These are phyloP conservation scores for Xylocampa areola DNA, from an alignment of 2,888 invertebrate species.

Conservation along the genomic window DNA sequence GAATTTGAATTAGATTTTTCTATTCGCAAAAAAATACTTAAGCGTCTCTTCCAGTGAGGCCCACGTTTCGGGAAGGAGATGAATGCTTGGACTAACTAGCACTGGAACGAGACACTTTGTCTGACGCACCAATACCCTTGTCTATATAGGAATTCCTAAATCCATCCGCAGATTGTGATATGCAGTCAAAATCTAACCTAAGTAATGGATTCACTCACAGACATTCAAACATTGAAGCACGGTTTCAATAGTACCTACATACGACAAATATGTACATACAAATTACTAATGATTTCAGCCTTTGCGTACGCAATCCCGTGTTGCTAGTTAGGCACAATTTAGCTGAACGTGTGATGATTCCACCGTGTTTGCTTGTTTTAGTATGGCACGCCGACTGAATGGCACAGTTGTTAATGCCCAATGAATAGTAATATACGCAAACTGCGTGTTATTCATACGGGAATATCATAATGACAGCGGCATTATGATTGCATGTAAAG, in stretches of 20 bases:
- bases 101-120: too few relatives aligned
- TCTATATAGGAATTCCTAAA: too few relatives aligned
- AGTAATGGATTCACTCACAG: background rate
- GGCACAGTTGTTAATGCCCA: constrained; percentile 34
- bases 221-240: constrained; percentile 1
- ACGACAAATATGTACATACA: constrained; percentile 16
- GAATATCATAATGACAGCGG: constrained; percentile 45
- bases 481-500: constrained; percentile 23
- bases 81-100: too few relatives aligned
- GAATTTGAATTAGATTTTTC: too few relatives aligned
- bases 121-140: too few relatives aligned
- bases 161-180: too few relatives aligned
- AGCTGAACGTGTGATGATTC: constrained; percentile 44
- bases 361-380: constrained; percentile 43
- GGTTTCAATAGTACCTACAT: background rate
- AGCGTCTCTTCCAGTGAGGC: too few relatives aligned
- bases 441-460: constrained; percentile 36
- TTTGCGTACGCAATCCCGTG: constrained; percentile 39
- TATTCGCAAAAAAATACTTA: too few relatives aligned
- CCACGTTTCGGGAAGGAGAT: too few relatives aligned
- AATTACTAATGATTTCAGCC: constrained; percentile 46
- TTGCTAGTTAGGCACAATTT: constrained; percentile 41
- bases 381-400: constrained; percentile 10
- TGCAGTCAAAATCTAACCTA: background rate
- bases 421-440: constrained; percentile 35